These are phyloP conservation scores for Scalopus aquaticus DNA, from an alignment of 2,113 vertebrate species.

Conservation along the genomic window DNA sequence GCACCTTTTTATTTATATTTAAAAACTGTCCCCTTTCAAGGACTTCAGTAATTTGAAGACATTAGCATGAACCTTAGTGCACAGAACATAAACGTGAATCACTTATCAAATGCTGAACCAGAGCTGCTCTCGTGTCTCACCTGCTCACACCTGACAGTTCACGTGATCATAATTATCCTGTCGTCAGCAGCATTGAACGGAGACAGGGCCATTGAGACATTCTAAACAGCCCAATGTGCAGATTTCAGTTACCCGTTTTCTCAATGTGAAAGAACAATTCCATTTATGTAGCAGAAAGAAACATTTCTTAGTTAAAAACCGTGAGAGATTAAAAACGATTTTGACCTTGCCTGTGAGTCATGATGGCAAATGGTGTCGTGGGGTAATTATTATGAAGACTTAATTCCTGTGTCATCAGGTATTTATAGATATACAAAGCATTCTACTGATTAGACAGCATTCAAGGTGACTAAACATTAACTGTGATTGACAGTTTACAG, in stretches of 20 bases:
- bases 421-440: slow-evolving; percentile 85
- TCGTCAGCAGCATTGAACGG: slow-evolving; percentile 23
- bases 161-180: slow-evolving; percentile 38
- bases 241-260: slow-evolving; percentile 72
- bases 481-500: slow-evolving; percentile 85
- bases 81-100: background rate
- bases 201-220: slow-evolving; percentile 4
- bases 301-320: slow-evolving; percentile 80
- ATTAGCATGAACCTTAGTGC: background rate
- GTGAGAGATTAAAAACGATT: slow-evolving; percentile 81
- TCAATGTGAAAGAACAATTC: slow-evolving; percentile 77
- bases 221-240: slow-evolving; percentile 44
- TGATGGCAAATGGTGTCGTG: slow-evolving; percentile 80
- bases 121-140: background rate
- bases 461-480: slow-evolving; percentile 86
- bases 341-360: slow-evolving; percentile 80
- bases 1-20: background rate
- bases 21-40: background rate
- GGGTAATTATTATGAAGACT: slow-evolving; percentile 86
- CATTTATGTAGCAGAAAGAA: slow-evolving; percentile 81
- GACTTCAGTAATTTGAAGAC: background rate
- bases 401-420: slow-evolving; percentile 86
- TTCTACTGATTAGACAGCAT: slow-evolving; percentile 84
- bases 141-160: background rate
- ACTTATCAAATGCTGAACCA: background rate